Evolutionary conservation across 2,888 invertebrate species (phyloP).

Genomic region (Cybosia mesomella): DNA sequence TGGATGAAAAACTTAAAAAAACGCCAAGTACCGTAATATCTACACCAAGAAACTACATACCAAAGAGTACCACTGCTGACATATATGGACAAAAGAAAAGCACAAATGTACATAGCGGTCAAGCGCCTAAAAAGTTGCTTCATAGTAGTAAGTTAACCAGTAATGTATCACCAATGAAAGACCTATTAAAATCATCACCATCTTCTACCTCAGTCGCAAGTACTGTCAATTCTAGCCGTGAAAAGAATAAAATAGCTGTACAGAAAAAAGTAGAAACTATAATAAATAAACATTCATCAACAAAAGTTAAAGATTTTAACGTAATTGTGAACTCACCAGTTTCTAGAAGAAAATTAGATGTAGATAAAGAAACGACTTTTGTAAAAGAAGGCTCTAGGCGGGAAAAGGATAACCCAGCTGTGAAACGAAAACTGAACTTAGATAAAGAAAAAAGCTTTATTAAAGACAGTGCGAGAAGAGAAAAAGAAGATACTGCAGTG

Average conservation of each 20-base stretch:
- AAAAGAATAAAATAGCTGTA: conserved; percentile 37
- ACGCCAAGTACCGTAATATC: conserved; percentile 50
- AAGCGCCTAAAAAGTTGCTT: conserved; percentile 65
- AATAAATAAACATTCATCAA: conserved; percentile 38
- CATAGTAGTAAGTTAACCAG: conserved; percentile 44
- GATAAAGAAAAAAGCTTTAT: conserved; percentile 35
- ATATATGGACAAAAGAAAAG: conserved; percentile 72
- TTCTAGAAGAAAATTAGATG: conserved; percentile 59
- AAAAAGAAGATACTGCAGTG: conserved; percentile 17
- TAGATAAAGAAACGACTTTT: conserved; percentile 38
- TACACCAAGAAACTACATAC: conserved; percentile 68
- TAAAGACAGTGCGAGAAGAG: conserved; percentile 31
- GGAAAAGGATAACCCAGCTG: conserved; percentile 22
- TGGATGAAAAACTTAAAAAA: conserved; percentile 70
- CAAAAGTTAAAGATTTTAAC: conserved; percentile 54
- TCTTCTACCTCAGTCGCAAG: conserved; percentile 63
- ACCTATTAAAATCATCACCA: conserved; percentile 68
- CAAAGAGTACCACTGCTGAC: conserved; percentile 69
- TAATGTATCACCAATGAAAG: conserved; percentile 71
- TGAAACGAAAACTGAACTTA: conserved; percentile 23
- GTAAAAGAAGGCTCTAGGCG: conserved; percentile 32
- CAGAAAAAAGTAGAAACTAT: conserved; percentile 45
- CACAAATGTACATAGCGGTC: conserved; percentile 40
- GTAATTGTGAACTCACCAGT: conserved; percentile 76
- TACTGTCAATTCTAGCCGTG: conserved; percentile 28